Conservation (phyloP, 2,113 vertebrate species). For the Triplophysa rosa region DNA sequence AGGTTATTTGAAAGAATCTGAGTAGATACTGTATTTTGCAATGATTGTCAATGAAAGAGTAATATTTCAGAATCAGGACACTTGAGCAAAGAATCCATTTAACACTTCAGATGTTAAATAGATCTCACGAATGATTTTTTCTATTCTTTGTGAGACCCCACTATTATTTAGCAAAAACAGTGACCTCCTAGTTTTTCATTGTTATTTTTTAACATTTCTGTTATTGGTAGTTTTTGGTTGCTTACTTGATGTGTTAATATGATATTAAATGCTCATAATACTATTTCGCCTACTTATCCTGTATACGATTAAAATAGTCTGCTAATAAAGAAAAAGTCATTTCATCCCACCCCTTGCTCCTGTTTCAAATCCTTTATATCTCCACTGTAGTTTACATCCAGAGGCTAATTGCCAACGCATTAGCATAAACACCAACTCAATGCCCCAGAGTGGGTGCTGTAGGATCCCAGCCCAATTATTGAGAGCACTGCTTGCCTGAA, state of each 20-base stretch:
- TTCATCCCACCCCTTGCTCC: not conserved
- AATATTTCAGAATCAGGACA: too few relatives aligned
- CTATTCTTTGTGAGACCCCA: too few relatives aligned
- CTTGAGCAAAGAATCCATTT: too few relatives aligned
- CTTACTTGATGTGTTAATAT: not conserved
- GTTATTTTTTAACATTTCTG: too few relatives aligned
- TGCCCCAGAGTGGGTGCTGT: constrained; percentile 61
- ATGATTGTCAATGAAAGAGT: too few relatives aligned
- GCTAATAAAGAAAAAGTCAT: constrained; percentile 13
- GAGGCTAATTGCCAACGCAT: constrained; percentile 73
- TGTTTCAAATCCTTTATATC: constrained; percentile 29
- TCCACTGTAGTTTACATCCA: constrained; percentile 60
- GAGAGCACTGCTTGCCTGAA: constrained; percentile 56
- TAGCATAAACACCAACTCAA: constrained; percentile 73
- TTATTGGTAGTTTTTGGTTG: not conserved
- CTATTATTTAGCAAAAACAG: too few relatives aligned
- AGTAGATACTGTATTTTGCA: too few relatives aligned
- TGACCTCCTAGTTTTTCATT: too few relatives aligned
- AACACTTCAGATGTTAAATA: too few relatives aligned
- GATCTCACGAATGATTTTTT: too few relatives aligned
- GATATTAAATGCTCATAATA: not conserved
- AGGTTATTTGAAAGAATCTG: too few relatives aligned
- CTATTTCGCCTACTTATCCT: not conserved
- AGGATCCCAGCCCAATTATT: constrained; percentile 78
- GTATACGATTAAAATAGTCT: not conserved